These are phyloP conservation scores for Drosophila sordidula DNA, from an alignment of 2,888 invertebrate species.

Conservation along the genomic window DNA sequence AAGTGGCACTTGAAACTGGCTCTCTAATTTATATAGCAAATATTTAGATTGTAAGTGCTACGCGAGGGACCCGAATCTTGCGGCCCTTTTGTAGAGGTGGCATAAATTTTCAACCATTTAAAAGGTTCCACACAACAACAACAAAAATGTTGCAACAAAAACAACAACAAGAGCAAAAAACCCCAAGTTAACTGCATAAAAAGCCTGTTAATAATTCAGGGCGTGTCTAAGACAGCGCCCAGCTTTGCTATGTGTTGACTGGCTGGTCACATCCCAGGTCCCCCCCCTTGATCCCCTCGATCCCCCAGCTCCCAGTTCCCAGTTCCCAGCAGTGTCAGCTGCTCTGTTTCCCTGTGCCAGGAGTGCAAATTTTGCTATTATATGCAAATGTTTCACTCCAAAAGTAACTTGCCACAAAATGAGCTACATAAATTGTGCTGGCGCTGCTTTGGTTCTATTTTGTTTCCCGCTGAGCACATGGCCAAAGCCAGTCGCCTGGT, in stretches of 20 bases:
- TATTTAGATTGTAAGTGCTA: conserved; percentile 57
- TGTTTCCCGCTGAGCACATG: conserved; percentile 12
- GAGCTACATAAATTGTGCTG: conserved; percentile 63
- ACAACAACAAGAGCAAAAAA: conserved; percentile 11
- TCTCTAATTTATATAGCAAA: conserved; percentile 64
- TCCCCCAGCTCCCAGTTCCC: neutral
- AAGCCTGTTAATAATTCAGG: conserved; percentile 70
- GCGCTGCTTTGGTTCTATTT: conserved; percentile 27
- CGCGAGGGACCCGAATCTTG: conserved; percentile 35
- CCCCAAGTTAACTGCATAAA: conserved; percentile 58
- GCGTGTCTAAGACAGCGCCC: conserved; percentile 46
- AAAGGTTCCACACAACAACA: conserved; percentile 42
- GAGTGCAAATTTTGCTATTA: conserved; percentile 63
- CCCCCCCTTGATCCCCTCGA: neutral
- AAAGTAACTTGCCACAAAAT: conserved; percentile 56
- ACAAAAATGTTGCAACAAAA: neutral
- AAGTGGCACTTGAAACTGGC: conserved; percentile 26
- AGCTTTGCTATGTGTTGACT: conserved; percentile 20
- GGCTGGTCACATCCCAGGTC: conserved; percentile 13
- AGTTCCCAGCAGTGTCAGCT: conserved; percentile 56
- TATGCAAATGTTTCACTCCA: conserved; percentile 68
- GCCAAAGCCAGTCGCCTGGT: neutral
- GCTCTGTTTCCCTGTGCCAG: conserved; percentile 15
- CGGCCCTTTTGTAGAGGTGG: conserved; percentile 1
- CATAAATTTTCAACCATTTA: conserved; percentile 65